Evolutionary conservation across 1,140 invertebrate species (phyloP), one percentile per base, ranked within the genome.

Genomic region (Hermetia illucens): DNA sequence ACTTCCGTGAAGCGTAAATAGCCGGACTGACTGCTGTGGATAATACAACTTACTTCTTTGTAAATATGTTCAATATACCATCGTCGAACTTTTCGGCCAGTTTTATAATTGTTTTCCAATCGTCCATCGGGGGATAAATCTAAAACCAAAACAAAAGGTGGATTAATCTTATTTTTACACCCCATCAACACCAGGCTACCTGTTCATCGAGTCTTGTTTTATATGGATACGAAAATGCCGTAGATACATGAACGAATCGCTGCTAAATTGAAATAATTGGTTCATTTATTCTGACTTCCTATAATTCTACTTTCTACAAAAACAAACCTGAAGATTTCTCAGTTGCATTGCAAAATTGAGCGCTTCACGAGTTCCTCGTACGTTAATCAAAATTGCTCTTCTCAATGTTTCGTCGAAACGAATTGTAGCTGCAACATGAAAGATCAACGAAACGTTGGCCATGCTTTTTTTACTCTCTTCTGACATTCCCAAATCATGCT

Each of bases 401-500:
- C 71, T 75, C 1, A 89, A 53, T n/a, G 66, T 62, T 48, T 87
- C 82, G 49, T 90, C 80, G 59, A 93, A 92, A 51, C 82, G 82
- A 25, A 37, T 24, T 5, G 15, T 18, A 13, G 35, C 35, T 12
- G 35, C 35, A n/a, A 12, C n/a, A 18, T 37, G 35, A 27, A 37
- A 37, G 10, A 37, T 16, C 6, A 24, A 6, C 13, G 13, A 18
- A 16, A 37, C 35, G 17, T 22, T 27, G 3, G 24, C 16, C 15
- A 37, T 13, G 10, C 13, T 21, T n/a, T 13, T 10, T 15, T 15
- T 27, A 16, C 27, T 13, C 6, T 3, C 3, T 8, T 37, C 21
- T 8, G 9, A n/a, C 6, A 37, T 8, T 22, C 24, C 24, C 35
- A 37, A 25, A n/a, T 37, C 16, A 18, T 20, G 24, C n/a, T 15